Evolutionary conservation across 2,113 vertebrate species (phyloP).

Genomic region (Pipra filicauda): DNA sequence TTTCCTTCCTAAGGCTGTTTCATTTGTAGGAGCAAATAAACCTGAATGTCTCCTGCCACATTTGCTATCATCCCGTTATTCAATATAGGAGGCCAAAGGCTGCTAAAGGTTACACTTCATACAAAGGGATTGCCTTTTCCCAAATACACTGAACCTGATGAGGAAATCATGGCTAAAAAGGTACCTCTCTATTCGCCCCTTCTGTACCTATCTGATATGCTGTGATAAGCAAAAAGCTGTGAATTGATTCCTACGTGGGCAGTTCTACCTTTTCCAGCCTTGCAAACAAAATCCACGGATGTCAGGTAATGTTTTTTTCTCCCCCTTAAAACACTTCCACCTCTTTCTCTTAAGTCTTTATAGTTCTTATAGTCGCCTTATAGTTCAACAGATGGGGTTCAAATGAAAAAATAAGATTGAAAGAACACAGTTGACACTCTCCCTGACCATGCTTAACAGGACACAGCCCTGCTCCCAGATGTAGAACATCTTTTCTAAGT

Average conservation of each 20-base stretch:
- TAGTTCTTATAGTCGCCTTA: neutral
- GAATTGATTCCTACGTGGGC: neutral
- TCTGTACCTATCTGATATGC: neutral
- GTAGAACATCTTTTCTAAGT: neutral
- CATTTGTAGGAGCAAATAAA: neutral
- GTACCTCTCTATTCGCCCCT: neutral
- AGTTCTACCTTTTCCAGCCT: neutral
- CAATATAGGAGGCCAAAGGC: neutral
- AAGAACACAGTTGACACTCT: neutral
- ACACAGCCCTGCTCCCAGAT: neutral
- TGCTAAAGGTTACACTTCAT: neutral
- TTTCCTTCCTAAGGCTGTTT: neutral
- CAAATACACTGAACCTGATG: neutral
- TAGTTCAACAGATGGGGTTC: neutral
- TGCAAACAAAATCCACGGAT: neutral
- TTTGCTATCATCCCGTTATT: neutral
- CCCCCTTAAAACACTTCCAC: neutral
- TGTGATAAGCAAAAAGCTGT: neutral
- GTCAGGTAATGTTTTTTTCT: neutral
- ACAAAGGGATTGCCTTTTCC: neutral
- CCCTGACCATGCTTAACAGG: neutral
- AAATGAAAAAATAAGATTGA: neutral
- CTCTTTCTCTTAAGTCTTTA: neutral
- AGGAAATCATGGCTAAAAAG: neutral
- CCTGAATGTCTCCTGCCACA: conserved; percentile 10